These are phyloP conservation scores for Gymnocheta viridis DNA, from an alignment of 2,888 invertebrate genomes.

Conservation along the genomic window DNA sequence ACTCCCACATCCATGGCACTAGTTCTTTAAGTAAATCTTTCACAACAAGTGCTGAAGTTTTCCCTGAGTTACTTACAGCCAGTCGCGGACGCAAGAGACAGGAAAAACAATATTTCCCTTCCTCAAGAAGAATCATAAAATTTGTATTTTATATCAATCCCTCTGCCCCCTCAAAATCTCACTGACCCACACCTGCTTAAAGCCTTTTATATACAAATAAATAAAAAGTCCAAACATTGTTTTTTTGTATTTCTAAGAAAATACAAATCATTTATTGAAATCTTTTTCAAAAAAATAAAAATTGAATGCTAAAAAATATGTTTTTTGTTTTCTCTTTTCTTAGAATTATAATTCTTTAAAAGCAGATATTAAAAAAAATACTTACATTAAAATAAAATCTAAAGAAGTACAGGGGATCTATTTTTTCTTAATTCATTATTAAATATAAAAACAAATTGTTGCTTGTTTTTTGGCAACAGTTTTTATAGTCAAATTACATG, in stretches of 20 bases:
- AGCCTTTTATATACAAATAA: not conserved
- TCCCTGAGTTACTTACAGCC: too few relatives aligned
- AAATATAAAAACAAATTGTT: constrained; percentile 39
- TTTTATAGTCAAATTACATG: constrained; percentile 59
- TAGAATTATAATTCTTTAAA: not conserved
- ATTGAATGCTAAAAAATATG: not conserved
- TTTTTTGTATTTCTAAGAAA: constrained; percentile 2
- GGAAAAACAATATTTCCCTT: too few relatives aligned
- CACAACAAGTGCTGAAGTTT: too few relatives aligned
- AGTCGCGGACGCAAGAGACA: too few relatives aligned
- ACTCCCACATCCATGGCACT: not conserved
- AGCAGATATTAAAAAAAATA: constrained; percentile 16
- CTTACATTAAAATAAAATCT: constrained; percentile 26
- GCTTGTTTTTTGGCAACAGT: constrained; percentile 53
- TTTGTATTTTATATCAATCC: not conserved
- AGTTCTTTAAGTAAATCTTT: not conserved
- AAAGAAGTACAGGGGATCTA: not conserved
- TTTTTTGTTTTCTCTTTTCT: not conserved
- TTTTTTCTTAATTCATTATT: not conserved
- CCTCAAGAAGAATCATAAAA: too few relatives aligned
- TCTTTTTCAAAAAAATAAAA: not conserved
- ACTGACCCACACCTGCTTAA: not conserved
- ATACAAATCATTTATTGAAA: constrained; percentile 11
- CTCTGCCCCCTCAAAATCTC: not conserved
- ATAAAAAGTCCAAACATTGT: not conserved